Base-by-base conservation (phyloP, 2,888 invertebrate species). In the Alloscopus bannaensis region DNA sequence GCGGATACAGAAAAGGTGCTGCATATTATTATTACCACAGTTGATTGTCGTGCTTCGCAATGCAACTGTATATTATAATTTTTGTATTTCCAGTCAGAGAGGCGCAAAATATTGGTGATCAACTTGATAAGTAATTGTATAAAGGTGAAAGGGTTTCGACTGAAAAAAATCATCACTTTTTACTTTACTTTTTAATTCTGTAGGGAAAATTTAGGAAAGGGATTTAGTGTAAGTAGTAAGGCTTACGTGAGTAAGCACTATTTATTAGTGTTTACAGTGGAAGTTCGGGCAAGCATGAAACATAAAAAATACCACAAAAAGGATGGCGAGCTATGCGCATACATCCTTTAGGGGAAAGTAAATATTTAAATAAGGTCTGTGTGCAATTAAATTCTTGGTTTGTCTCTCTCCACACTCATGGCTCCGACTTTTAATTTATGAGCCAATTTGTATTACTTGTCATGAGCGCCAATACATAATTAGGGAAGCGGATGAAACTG, bases 91-190 rank as follows among this genome's bases (percentile, higher is more conserved):
- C 76, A 76, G 76, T 76, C 76, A 76, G 50, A 69, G 55, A n/a
- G n/a, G n/a, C n/a, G 76, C 59, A 76, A 76, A n/a, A 76, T 68
- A 76, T 76, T 76, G 76, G 76, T 76, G 76, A 76, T 76, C 69
- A 76, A 52, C 69, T 69, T n/a, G n/a, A n/a, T n/a, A n/a, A n/a
- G n/a, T n/a, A n/a, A n/a, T n/a, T 76, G 42, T 64, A 64, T 76
- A 36, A 50, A 11, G 45, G 31, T 68, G 13, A 76, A 69, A 55
- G 42, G 45, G 40, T 68, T 69, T 76, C 60, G 76, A 76, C 76
- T 76, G 76, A 62, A 59, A n/a, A n/a, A n/a, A 55, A 36, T 29
- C 36, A 31, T 18, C 62, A 62, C 60, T 76, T 76, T 76, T 76
- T 76, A 76, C 76, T 76, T 40, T 64, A 55, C 24, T 57, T 42